Percentiles rank a stretch among this genome's conserved stretches.
Evolutionary conservation across 2,797 vertebrate genomes (phyloP).

Genomic region (Mormyrops boulengeri): DNA sequence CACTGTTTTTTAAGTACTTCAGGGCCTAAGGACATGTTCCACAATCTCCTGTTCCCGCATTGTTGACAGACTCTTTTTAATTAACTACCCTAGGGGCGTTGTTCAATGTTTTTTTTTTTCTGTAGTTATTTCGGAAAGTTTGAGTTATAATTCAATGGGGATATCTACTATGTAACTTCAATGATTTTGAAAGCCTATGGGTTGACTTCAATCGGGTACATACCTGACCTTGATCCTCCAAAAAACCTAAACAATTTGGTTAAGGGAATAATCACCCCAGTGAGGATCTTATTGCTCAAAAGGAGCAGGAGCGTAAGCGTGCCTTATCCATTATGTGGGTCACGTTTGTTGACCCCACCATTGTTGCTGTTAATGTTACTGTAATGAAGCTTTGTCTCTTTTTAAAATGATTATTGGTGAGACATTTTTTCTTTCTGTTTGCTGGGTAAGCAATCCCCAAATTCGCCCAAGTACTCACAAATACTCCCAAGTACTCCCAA

Average conservation of each 20-base stretch:
- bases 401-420: neutral
- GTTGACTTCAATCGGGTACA: neutral
- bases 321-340: neutral
- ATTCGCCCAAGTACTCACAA: neutral
- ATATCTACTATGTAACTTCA: neutral
- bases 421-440: neutral
- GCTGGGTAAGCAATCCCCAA: neutral
- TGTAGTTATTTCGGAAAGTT: slow-evolving; percentile 4
- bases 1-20: neutral
- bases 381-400: neutral
- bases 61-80: slow-evolving; percentile 15
- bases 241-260: neutral
- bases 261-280: neutral
- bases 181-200: neutral
- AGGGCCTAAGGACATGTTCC: neutral
- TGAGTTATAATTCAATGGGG: neutral
- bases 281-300: neutral
- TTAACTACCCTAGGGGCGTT: slow-evolving; percentile 4
- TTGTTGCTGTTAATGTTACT: neutral
- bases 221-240: neutral
- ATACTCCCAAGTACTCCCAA: neutral
- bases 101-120: slow-evolving; percentile 7
- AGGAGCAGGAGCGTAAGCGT: neutral
- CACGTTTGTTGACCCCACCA: neutral
- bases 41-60: neutral